Conservation (phyloP, 2,888 invertebrate species). For the Caenorhabditis drosophilae region DNA sequence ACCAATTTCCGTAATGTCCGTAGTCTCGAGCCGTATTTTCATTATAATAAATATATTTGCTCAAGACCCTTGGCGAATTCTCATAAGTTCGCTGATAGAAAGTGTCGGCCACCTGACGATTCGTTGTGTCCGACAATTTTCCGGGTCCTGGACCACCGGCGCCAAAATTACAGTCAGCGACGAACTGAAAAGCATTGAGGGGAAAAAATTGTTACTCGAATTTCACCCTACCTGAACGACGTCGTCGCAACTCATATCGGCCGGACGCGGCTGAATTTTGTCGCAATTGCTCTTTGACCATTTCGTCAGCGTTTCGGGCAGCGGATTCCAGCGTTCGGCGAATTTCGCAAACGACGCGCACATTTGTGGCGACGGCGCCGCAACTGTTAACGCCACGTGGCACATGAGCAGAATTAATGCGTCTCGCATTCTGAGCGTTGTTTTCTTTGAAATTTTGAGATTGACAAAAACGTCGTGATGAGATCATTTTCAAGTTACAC, state of each 20-base stretch:
- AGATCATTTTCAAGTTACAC: no score
- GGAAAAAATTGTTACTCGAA: no score
- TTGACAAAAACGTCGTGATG: no score
- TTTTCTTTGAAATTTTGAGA: no score
- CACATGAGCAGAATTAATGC: constrained; percentile 3
- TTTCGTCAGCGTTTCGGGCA: constrained; percentile 53
- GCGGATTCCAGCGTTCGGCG: constrained; percentile 57
- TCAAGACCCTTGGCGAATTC: constrained; percentile 51
- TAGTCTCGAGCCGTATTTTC: constrained; percentile 48
- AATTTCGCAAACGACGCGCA: constrained; percentile 57
- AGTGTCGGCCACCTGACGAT: constrained; percentile 28
- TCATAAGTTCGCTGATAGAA: constrained; percentile 50
- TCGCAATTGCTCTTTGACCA: constrained; percentile 59
- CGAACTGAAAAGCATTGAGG: no score
- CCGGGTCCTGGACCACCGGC: constrained; percentile 35
- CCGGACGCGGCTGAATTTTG: constrained; percentile 58
- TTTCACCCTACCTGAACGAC: no score
- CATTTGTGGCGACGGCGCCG: constrained; percentile 39
- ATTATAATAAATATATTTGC: constrained; percentile 52
- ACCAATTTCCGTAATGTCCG: constrained; percentile 50
- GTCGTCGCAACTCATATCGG: constrained; percentile 59
- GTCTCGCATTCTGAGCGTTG: neutral
- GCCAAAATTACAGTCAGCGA: constrained; percentile 58
- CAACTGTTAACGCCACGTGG: constrained; percentile 4
- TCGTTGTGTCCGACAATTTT: constrained; percentile 23